Evolutionary conservation across 2,113 vertebrate genomes (phyloP).

Genomic region (Ancistrus triradiatus): DNA sequence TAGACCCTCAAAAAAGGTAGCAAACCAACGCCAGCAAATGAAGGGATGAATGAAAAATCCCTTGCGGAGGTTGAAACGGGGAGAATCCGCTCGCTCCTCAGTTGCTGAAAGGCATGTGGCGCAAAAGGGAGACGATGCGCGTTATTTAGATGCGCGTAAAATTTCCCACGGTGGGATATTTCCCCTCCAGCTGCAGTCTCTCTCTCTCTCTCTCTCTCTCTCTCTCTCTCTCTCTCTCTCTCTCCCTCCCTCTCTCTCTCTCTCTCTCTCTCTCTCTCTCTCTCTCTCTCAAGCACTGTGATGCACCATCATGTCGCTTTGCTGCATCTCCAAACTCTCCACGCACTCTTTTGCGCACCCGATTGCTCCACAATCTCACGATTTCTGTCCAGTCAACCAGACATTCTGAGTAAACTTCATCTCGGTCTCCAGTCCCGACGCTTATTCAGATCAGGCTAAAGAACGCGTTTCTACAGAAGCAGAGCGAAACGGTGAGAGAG

Average conservation of each 20-base stretch:
- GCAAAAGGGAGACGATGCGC: conserved; percentile 29
- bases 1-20: conserved; percentile 18
- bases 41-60: neutral
- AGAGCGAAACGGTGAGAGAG: neutral
- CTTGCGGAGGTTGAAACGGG: neutral
- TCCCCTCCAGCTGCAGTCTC: conserved; percentile 36
- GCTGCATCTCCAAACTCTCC: conserved; percentile 40
- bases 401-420: neutral
- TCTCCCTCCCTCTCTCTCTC: neutral
- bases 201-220: conserved; percentile 1
- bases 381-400: neutral
- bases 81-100: conserved; percentile 42
- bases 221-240: neutral
- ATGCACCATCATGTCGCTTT: conserved; percentile 53
- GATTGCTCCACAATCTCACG: neutral
- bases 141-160: conserved; percentile 29
- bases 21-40: neutral
- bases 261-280: neutral
- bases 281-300: conserved; percentile 20
- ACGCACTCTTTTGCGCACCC: conserved; percentile 45
- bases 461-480: neutral
- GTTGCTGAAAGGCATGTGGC: conserved; percentile 1
- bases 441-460: neutral
- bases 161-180: conserved; percentile 29
- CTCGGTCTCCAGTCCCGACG: neutral